Base-by-base conservation (phyloP, 2,797 vertebrate genomes). In the Triplophysa yarkandensis region DNA sequence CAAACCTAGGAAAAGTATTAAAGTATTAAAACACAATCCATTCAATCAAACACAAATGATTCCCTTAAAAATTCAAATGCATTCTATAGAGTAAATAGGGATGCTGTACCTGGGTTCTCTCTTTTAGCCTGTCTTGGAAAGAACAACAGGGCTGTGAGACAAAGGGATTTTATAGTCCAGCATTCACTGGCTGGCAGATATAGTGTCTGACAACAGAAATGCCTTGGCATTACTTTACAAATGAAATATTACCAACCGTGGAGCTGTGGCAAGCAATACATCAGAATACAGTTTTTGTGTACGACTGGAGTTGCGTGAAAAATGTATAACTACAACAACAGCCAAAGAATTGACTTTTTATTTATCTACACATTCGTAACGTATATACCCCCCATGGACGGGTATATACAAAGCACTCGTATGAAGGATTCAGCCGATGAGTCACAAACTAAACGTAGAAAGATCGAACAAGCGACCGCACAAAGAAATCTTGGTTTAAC, bases 171-270 rank as follows among this genome's bases (percentile, higher is more conserved):
- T 88, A 89, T 90, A 69, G 84, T 54, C 5, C 72, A 36, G 73
- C 58, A 57, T 71, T 9, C 21, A 77, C 78, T 71, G 82, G 80
- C 75, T 76, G 81, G 83, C 84, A 89, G 83, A 89, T 91, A 88
- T 88, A 89, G 88, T 77, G 82, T 85, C 83, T 85, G 87, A 67
- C 82, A 85, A 75, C 69, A 89, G 77, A 87, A 91, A 91, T 90
- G 87, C 63, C 70, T 82, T 92, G 91, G 90, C 88, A 76, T 1
- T 8, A 69, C 71, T 69, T 86, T 89, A 82, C 64, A 83, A 72
- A 80, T 82, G 77, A 87, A 85, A 89, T 82, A 85, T 83, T 85
- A 85, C 80, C 85, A 83, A 85, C 83, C 63, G 69, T 79, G 74
- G 83, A 80, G 67, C 79, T 68, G 68, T 34, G 54, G 82, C 78